Evolutionary conservation across 2,888 invertebrate species (phyloP), one percentile per base, ranked within the genome.

Genomic region (Drosophila cognata): DNA sequence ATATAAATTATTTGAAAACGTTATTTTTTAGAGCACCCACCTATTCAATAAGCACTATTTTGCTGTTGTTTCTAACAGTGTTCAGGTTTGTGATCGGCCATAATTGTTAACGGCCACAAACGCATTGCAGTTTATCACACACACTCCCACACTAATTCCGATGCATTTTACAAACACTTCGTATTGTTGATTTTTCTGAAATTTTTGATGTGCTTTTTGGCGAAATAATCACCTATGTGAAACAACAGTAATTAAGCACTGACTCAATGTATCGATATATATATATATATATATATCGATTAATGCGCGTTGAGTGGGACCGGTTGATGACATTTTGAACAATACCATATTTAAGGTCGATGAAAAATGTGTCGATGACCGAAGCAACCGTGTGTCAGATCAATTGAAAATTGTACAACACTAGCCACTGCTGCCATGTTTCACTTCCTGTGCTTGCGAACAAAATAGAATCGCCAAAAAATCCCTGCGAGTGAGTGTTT

Each of bases 401-500:
- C 21, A 59, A 57, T 46, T 59, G 7, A 77, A 74, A 79, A 68
- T 79, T 79, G 29, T 78, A 76, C 80, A 87, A 55, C 77, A 74
- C 82, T 87, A 58, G 59, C 28, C 38, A 56, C 79, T 76, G 85
- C 84, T 88, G 84, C 88, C 88, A 84, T 88, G 88, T 86, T 88
- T 82, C 74, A 87, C 89, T 87, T 87, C 87, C 87, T 83, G 84
- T 87, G 89, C 90, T 87, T 81, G 89, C 90, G 91, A 91, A 92
- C 84, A 92, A 93, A 84, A 90, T 85, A 90, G 68, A 90, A 87
- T 88, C 84, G 82, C 84, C 77, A 82, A 89, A 77, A 87, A 89
- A 89, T 78, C 87, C 89, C 83, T 96, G 95, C 95, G 95, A 95
- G 96, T 95, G 94, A 95, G 84, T 84, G 84, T 81, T 95, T 95